Conservation (phyloP, 2,113 vertebrate species). For the Gobio gobio region DNA sequence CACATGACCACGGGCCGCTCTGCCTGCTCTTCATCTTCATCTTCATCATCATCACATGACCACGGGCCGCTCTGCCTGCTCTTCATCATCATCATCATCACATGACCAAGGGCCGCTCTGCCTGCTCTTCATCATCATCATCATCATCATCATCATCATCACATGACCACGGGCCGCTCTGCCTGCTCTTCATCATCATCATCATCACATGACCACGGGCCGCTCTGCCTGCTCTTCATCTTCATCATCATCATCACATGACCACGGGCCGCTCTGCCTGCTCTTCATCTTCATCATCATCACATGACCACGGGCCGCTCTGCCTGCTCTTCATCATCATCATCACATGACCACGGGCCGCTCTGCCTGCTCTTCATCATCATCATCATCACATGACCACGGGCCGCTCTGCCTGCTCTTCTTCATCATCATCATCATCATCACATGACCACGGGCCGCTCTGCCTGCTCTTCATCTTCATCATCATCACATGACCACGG, state of each 20-base stretch:
- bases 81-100: too few relatives aligned
- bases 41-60: too few relatives aligned
- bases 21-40: conserved; percentile 1
- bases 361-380: too few relatives aligned
- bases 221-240: neutral
- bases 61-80: too few relatives aligned
- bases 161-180: neutral
- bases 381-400: neutral
- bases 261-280: neutral
- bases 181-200: neutral
- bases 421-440: neutral
- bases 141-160: neutral
- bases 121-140: too few relatives aligned
- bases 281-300: neutral
- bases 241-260: neutral
- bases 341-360: too few relatives aligned
- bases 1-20: neutral
- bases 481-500: neutral
- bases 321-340: neutral
- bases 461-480: neutral
- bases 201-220: neutral
- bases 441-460: neutral
- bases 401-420: neutral
- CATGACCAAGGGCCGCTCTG: neutral
- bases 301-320: neutral